Base-by-base conservation (phyloP, 2,888 invertebrate genomes). In the Perithous albicinctus region DNA sequence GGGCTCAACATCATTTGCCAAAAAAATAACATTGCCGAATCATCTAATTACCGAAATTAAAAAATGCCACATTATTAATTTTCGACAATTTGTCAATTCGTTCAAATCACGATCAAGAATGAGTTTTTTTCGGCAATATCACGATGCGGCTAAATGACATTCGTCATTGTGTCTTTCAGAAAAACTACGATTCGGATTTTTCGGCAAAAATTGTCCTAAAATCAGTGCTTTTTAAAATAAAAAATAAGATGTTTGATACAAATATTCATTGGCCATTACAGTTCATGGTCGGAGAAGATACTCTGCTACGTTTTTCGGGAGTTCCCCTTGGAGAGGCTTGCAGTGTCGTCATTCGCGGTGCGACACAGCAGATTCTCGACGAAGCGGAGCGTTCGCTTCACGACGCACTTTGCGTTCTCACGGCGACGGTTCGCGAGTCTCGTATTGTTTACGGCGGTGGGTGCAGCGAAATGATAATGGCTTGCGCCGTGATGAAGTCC, bases 321-420 rank as follows among this genome's bases (percentile, higher is more conserved):
- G 99, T 99, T 15, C 96, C 97, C 85, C 93, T 98, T 84, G 99
- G 99, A 26, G 97, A 99, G 91, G 99, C 99, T 8, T 99, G 99
- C 93, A 98, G 99, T 0, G 95, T 99, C 85, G 96, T 99, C 0
- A 96, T 99, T 88, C 96, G 99, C 82, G 99, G 99, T 66, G 99
- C 99, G 32, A 99, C 99, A 0, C 97, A 99, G 93, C 99, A 99
- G 93, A 98, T 99, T 90, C 95, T 99, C 43, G 99, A 99, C 89
- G 99, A 99, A 93, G 99, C 99, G 0, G 99, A 99, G 89, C 95
- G 99, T 59, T 99, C 99, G 0, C 94, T 99, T 67, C 99, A 99
- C 92, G 99, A 99, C 92, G 99, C 99, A 0, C 95, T 99, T 1
- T 99, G 99, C 93, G 99, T 99, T 0, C 94, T 99, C 73, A 95